phyloP scores from a whole-genome alignment of 1,140 invertebrate species.

The Heterodera carotae region DNA sequence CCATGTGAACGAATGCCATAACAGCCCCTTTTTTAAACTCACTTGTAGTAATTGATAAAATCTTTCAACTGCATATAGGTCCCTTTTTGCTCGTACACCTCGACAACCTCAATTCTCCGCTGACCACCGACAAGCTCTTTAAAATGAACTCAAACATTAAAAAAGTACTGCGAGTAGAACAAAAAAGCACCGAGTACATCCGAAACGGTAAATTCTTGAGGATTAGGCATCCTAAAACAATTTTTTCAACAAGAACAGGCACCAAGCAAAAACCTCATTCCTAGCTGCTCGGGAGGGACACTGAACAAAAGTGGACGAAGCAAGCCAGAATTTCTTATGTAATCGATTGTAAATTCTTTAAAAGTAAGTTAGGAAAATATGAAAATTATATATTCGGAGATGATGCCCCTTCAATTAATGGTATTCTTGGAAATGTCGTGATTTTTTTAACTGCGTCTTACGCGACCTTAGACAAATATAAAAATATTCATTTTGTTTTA shows the following conservation, averaged over 20 bases:
- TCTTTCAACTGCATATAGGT: constrained; percentile 34
- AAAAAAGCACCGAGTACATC: constrained; percentile 30
- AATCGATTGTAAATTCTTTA: constrained; percentile 34
- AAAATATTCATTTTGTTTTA: too few relatives aligned
- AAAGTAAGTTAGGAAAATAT: too few relatives aligned
- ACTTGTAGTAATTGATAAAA: constrained; percentile 43
- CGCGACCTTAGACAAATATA: too few relatives aligned
- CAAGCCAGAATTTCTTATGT: constrained; percentile 28
- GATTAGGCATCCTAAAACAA: constrained; percentile 22
- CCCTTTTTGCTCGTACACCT: constrained; percentile 44
- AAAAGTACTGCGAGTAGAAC: neutral
- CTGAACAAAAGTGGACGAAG: constrained; percentile 29
- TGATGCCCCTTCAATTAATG: too few relatives aligned
- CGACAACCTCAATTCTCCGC: constrained; percentile 42
- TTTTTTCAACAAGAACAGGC: neutral
- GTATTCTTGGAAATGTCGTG: too few relatives aligned
- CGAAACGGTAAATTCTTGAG: constrained; percentile 27
- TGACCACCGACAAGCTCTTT: constrained; percentile 33
- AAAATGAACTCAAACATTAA: neutral
- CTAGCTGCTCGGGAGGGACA: constrained; percentile 26
- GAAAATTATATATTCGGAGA: too few relatives aligned
- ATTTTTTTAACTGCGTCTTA: too few relatives aligned
- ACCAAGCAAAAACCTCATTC: constrained; percentile 29
- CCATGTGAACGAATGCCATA: too few relatives aligned
- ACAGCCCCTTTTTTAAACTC: too few relatives aligned